Evolutionary conservation across 23 tunicate genomes (phyloP), one percentile per base, ranked within the genome.

Genomic region (Aplidium turbinatum): DNA sequence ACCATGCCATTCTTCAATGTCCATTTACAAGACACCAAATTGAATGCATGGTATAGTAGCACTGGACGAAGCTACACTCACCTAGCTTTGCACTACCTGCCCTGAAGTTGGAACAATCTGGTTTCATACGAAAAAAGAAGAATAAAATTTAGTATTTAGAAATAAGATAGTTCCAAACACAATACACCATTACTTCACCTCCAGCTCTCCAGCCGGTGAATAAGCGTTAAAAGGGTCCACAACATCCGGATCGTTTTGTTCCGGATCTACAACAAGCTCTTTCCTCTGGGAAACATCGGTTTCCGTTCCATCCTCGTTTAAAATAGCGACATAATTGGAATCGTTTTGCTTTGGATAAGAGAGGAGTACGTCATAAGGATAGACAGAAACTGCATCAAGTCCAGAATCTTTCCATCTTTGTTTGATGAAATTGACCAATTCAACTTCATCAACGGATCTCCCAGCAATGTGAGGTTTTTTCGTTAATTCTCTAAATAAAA

Each of bases 201-300:
- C 85, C 31, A 80, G 85, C 13, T 62, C 55, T 56, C 91, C 91
- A 22, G 82, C 73, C 24, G 73, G 40, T 22, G 95, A 70, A 61
- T 87, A 87, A 24, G 87, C 95, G 58, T 82, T 89, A 38, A 89
- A 89, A 20, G 96, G 96, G 77, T 89, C 80, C 45, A 82, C 87
- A 53, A 89, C 96, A 57, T 68, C 38, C 30, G 80, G 68, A 42
- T 83, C 58, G 39, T 83, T 78, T 63, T 89, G 89, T 33, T 91
- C 80, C 3, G 22, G 67, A 60, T 82, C 96, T 0, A 89, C 4
- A 16, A 89, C 80, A n/a, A 76, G 72, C 54, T 89, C 96, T 16
- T 69, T 72, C 11, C 77, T 75, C 30, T 72, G 80, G 18, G 89
- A 82, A 48, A 86, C 58, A 24, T 62, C 67, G 0, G 52, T 57